These are phyloP conservation scores for Saguinus midas DNA, from an alignment of 2,113 vertebrate species.

Conservation along the genomic window DNA sequence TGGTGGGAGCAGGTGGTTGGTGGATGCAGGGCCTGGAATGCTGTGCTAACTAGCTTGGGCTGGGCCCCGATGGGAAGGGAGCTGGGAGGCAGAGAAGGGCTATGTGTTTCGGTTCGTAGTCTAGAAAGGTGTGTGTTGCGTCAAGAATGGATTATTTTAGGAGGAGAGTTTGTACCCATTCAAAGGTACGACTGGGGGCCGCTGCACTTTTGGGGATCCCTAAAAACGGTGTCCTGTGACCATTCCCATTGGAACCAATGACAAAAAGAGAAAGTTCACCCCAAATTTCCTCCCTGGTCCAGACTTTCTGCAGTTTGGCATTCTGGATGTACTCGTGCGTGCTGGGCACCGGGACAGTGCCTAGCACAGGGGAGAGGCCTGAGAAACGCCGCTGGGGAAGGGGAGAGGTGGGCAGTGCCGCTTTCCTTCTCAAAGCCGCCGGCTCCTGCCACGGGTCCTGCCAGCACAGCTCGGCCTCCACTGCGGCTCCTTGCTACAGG, in stretches of 20 bases:
- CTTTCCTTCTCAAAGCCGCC: neutral
- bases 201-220: neutral
- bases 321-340: rapidly evolving
- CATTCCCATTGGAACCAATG: too few relatives aligned
- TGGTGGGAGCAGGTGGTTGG: rapidly evolving
- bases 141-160: neutral
- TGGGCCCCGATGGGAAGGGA: rapidly evolving
- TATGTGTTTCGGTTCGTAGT: rapidly evolving
- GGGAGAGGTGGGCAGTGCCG: rapidly evolving
- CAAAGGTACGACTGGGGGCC: rapidly evolving
- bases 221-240: neutral
- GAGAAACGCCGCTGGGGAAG: rapidly evolving
- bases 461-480: rapidly evolving
- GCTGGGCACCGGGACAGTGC: rapidly evolving
- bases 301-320: rapidly evolving
- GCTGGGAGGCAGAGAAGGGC: rapidly evolving
- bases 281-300: rapidly evolving
- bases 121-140: rapidly evolving
- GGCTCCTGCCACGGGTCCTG: rapidly evolving
- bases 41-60: rapidly evolving
- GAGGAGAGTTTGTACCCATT: neutral
- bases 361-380: neutral
- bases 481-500: rapidly evolving
- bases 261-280: neutral
- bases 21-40: too few relatives aligned